Conservation (phyloP, 1,140 invertebrate species). For the Rhizoglyphus robini region DNA sequence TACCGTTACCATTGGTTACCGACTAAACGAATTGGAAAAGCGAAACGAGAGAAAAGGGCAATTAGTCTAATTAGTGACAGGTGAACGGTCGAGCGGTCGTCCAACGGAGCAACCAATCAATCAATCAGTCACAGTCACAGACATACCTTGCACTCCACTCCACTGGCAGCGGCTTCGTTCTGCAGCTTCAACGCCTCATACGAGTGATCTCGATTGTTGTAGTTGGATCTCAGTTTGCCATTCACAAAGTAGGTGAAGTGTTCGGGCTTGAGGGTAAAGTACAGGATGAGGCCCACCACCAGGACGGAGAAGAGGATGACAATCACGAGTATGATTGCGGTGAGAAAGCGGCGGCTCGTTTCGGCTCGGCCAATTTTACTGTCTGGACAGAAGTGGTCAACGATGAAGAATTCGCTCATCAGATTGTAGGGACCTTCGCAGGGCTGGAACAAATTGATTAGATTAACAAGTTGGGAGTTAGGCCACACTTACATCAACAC, state of each 20-base stretch:
- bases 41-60: background rate
- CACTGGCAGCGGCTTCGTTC: background rate
- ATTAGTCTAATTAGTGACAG: too few relatives aligned
- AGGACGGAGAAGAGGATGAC: background rate
- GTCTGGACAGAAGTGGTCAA: background rate
- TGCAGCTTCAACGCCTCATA: slow-evolving; percentile 1
- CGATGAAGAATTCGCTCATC: slow-evolving; percentile 11
- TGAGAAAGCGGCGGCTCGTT: background rate
- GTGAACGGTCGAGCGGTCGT: too few relatives aligned
- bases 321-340: background rate
- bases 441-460: background rate
- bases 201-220: background rate
- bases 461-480: background rate
- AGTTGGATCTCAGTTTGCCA: background rate
- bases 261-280: background rate
- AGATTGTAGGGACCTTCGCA: slow-evolving; percentile 9
- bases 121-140: too few relatives aligned
- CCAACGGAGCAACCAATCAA: too few relatives aligned
- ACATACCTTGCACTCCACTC: background rate
- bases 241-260: slow-evolving; percentile 5
- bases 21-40: background rate
- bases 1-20: background rate
- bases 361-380: background rate
- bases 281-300: background rate
- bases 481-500: slow-evolving; percentile 5